These are phyloP conservation scores for Calycopis cecrops DNA, from an alignment of 1,140 invertebrate species.

Conservation along the genomic window DNA sequence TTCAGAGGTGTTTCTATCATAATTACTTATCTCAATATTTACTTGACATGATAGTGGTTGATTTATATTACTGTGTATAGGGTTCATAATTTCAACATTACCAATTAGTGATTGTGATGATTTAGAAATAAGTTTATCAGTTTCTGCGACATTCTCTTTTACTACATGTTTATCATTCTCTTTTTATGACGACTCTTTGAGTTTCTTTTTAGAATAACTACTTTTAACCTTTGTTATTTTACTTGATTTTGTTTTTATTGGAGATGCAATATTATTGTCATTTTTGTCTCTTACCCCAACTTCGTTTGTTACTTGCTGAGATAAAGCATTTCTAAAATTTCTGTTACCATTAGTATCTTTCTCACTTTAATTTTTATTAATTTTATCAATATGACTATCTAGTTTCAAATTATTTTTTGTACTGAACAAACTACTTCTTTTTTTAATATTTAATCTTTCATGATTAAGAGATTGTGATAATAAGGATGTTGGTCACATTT, in stretches of 20 bases:
- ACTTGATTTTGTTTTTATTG: conserved; percentile 27
- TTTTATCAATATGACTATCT: neutral
- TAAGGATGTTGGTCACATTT: neutral
- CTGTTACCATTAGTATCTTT: conserved; percentile 15
- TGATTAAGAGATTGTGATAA: conserved; percentile 1
- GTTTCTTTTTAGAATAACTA: neutral
- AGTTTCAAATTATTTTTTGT: neutral
- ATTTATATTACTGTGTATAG: conserved; percentile 14
- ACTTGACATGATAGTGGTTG: conserved; percentile 11
- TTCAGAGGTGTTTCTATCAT: conserved; percentile 22
- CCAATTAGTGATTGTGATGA: conserved; percentile 27
- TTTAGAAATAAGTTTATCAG: conserved; percentile 40
- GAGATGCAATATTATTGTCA: conserved; percentile 7
- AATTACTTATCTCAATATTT: conserved; percentile 23
- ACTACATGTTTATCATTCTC: conserved; percentile 2
- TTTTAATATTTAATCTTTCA: conserved; percentile 1
- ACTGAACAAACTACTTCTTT: neutral
- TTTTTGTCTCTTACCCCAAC: conserved; percentile 8
- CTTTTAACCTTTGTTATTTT: conserved; percentile 11
- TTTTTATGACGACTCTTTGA: conserved; percentile 12
- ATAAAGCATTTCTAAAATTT: conserved; percentile 7
- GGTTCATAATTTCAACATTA: conserved; percentile 15
- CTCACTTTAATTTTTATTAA: conserved; percentile 4
- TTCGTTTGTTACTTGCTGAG: neutral
- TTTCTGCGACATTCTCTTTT: neutral